Evolutionary conservation across 2,888 invertebrate species (phyloP).

Genomic region (Diloba caeruleocephala): DNA sequence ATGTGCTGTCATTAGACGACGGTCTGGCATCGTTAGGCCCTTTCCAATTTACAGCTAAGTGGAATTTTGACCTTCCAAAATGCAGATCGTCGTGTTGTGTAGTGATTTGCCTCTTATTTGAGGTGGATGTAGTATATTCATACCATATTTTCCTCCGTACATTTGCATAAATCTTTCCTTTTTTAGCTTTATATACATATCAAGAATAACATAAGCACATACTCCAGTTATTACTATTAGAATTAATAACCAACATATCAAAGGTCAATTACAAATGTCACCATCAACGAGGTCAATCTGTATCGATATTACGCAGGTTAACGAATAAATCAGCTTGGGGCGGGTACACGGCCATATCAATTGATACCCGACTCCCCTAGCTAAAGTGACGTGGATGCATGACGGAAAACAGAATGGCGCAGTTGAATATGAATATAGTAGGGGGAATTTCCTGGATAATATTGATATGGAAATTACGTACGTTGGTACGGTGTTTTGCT

Average conservation of each 20-base stretch:
- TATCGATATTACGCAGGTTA: conserved; percentile 80
- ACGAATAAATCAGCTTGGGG: conserved; percentile 82
- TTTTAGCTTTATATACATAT: conserved; percentile 6
- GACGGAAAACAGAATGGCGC: conserved; percentile 58
- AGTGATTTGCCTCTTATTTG: neutral
- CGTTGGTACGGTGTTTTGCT: neutral
- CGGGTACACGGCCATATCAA: conserved; percentile 83
- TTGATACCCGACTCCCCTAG: conserved; percentile 69
- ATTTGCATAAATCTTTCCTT: neutral
- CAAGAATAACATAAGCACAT: conserved; percentile 27
- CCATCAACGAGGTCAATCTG: conserved; percentile 78
- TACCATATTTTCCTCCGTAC: neutral
- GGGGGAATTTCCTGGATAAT: conserved; percentile 35
- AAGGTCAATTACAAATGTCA: conserved; percentile 58
- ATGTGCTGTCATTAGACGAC: too few species aligned
- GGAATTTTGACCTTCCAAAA: neutral
- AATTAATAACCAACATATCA: conserved; percentile 49
- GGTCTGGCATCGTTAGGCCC: too few species aligned
- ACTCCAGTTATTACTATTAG: conserved; percentile 18
- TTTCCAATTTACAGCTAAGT: too few species aligned
- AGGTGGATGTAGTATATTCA: neutral
- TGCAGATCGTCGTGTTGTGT: neutral
- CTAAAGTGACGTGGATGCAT: conserved; percentile 55
- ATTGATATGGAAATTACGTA: conserved; percentile 3
- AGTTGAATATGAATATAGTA: conserved; percentile 43